These are phyloP conservation scores for Trissolcus japonicus DNA, from an alignment of 2,888 invertebrate genomes.

Conservation along the genomic window DNA sequence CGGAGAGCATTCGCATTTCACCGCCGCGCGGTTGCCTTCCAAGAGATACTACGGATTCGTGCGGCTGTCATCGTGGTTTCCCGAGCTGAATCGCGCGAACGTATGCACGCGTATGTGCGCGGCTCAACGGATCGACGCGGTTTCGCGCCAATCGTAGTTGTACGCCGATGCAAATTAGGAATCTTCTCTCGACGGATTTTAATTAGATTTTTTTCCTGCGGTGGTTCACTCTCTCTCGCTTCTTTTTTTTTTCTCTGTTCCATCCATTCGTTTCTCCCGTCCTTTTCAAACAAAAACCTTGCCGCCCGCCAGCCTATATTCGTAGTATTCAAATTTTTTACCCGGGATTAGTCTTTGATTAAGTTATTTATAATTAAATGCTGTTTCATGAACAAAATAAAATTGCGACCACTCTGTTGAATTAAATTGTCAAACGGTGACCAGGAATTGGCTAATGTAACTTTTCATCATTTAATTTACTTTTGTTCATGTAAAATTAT, in stretches of 20 bases:
- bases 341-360: too few species aligned
- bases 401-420: too few species aligned
- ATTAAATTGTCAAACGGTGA: too few species aligned
- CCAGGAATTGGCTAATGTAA: too few species aligned
- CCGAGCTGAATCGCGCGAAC: constrained; percentile 53
- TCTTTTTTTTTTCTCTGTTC: not conserved
- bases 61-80: constrained; percentile 59
- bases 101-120: constrained; percentile 46
- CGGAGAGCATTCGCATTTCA: constrained; percentile 72
- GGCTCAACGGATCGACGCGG: constrained; percentile 48
- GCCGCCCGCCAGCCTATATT: not conserved
- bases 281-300: not conserved
- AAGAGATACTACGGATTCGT: constrained; percentile 58
- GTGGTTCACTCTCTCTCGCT: not conserved
- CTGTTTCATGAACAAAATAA: too few species aligned
- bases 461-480: too few species aligned
- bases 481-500: too few species aligned
- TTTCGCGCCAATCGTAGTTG: constrained; percentile 53
- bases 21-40: constrained; percentile 60
- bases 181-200: constrained; percentile 35
- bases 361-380: too few species aligned
- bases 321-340: constrained; percentile 3
- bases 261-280: not conserved
- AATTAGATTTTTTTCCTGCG: constrained; percentile 30
- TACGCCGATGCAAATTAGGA: constrained; percentile 49